Evolutionary conservation across 2,113 vertebrate species (phyloP).

Genomic region (Anolis sagrei): DNA sequence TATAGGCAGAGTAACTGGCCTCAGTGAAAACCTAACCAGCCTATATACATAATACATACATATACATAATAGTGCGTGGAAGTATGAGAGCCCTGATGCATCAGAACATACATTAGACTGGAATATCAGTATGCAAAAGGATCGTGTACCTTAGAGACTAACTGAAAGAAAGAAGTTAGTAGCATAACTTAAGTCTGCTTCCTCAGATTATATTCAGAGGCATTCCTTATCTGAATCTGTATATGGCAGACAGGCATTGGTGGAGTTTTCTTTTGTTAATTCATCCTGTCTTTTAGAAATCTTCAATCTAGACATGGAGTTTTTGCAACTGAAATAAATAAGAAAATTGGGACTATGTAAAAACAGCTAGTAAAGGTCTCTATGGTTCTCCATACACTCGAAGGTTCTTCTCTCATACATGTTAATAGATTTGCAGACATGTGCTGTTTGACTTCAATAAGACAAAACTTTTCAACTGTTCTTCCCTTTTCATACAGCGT

Average conservation of each 20-base stretch:
- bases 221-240: background rate
- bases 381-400: background rate
- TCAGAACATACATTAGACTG: too few relatives aligned
- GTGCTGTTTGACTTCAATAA: background rate
- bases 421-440: too few relatives aligned
- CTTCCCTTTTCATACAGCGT: conserved; percentile 52
- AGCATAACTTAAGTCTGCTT: too few relatives aligned
- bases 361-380: too few relatives aligned
- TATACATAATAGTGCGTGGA: background rate
- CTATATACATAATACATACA: background rate
- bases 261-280: background rate
- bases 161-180: too few relatives aligned
- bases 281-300: background rate
- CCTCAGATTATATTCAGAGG: too few relatives aligned
- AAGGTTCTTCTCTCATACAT: too few relatives aligned
- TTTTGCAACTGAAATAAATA: background rate
- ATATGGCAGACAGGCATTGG: background rate
- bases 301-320: background rate
- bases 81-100: background rate
- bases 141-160: too few relatives aligned
- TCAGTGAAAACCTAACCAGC: too few relatives aligned
- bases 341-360: background rate
- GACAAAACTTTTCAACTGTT: background rate
- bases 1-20: too few relatives aligned
- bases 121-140: too few relatives aligned